Evolutionary conservation across 2,888 invertebrate genomes (phyloP), one percentile per base, ranked within the genome.

Genomic region (Bimastos eiseni): DNA sequence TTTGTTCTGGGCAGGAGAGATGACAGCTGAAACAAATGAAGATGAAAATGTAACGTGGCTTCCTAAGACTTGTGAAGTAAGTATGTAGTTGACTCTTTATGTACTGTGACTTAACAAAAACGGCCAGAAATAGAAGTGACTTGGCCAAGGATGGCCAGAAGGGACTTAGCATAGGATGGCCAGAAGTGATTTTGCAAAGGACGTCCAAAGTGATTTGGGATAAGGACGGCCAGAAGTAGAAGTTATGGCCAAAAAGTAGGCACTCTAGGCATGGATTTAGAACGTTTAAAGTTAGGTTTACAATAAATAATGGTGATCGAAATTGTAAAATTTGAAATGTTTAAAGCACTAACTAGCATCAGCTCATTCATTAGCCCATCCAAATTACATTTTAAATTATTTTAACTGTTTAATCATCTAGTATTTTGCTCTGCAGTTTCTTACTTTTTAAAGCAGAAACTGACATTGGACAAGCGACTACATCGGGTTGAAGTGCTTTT

Each of bases 401-500:
- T 6, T 6, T 6, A 41, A 15, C 41, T 41, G 41, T 41, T 6
- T 41, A 41, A 41, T 41, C 41, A 41, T 41, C 41, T 41, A 41
- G 8, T 41, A 2, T 70, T 70, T n/a, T 70, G 30, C 8, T n/a
- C 11, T n/a, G 30, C n/a, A n/a, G 70, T n/a, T 70, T 70, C 70
- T 24, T 55, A 55, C 30, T 70, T n/a, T n/a, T 70, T 70, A n/a
- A 70, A 70, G 70, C 70, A 70, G 70, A 49, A 49, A 49, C 30
- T 70, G 30, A 70, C 70, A 70, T 70, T n/a, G n/a, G 70, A 70
- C 70, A 70, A 70, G 70, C 30, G n/a, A n/a, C 70, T n/a, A 8
- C 70, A 70, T n/a, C 70, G 70, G n/a, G 93, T 93, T 90, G 92
- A 93, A 89, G 93, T 94, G 89, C 92, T 94, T 90, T 92, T 93